Percentiles rank a stretch among this genome's conserved stretches.
Conservation (phyloP, 2,888 invertebrate species). For the Sphaerophoria rueppellii region DNA sequence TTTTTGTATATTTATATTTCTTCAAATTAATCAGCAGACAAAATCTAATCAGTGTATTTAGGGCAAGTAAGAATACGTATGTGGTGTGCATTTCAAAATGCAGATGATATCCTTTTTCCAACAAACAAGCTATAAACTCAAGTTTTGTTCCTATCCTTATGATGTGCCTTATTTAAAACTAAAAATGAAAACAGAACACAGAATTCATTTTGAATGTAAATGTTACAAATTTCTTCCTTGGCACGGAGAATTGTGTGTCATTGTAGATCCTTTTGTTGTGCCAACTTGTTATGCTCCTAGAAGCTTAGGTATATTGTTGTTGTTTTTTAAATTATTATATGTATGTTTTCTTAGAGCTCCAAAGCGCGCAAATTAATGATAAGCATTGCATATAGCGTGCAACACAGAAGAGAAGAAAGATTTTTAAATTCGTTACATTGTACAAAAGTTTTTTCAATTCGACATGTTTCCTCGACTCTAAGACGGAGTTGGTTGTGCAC, state of each 20-base stretch:
- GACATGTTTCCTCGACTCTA: too few species aligned
- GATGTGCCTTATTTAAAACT: not conserved
- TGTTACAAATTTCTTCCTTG: conserved; percentile 40
- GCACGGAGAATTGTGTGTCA: conserved; percentile 62
- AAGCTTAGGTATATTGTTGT: conserved; percentile 29
- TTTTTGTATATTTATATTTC: conserved; percentile 7
- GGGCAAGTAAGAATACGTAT: conserved; percentile 24
- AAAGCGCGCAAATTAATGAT: conserved; percentile 68
- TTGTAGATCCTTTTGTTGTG: conserved; percentile 50
- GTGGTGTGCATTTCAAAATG: too few species aligned
- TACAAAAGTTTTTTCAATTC: not conserved
- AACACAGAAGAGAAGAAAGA: conserved; percentile 1
- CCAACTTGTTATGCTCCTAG: conserved; percentile 49
- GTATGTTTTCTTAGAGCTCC: conserved; percentile 34
- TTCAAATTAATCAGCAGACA: conserved; percentile 45
- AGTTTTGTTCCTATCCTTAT: conserved; percentile 23
- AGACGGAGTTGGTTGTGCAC: too few species aligned
- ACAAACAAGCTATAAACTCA: conserved; percentile 16
- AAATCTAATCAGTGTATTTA: conserved; percentile 57
- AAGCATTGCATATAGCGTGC: conserved; percentile 48
- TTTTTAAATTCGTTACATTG: conserved; percentile 29
- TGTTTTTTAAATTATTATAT: not conserved
- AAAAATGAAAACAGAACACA: not conserved
- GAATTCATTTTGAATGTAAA: conserved; percentile 40
- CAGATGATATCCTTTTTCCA: conserved; percentile 13